A percentile compares a stretch with the other conserved stretches of the same genome.
Conservation (phyloP, 2,113 vertebrate species). For the Eudyptes chrysolophus region DNA sequence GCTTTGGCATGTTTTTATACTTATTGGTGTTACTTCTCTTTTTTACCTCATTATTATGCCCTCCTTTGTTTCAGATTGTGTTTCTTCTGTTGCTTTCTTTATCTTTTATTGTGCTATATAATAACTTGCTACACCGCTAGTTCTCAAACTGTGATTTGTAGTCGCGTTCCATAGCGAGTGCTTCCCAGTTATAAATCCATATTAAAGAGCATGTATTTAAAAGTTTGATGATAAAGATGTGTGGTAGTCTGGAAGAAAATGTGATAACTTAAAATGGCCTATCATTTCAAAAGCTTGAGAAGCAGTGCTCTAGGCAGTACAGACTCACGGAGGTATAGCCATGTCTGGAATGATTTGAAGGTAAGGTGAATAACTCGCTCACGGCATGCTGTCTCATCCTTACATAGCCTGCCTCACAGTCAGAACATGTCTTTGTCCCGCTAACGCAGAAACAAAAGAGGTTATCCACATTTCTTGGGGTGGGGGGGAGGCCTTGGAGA, state of each 20-base stretch:
- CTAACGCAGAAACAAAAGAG: neutral
- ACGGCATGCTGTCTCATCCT: conserved; percentile 34
- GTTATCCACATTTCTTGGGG: neutral
- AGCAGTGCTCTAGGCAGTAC: neutral
- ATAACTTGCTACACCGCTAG: neutral
- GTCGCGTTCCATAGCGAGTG: neutral
- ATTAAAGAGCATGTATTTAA: neutral
- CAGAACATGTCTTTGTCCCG: neutral
- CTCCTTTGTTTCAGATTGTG: neutral
- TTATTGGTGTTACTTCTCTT: neutral
- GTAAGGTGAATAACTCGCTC: conserved; percentile 25
- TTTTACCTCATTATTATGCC: neutral
- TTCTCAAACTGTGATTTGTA: neutral
- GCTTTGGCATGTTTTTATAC: neutral
- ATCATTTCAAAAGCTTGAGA: neutral
- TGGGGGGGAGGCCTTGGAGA: neutral
- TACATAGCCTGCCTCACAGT: neutral
- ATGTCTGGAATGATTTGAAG: conserved; percentile 23
- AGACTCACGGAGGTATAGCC: conserved; percentile 30
- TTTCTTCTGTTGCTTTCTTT: conserved; percentile 55
- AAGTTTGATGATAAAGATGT: neutral
- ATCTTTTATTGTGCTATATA: conserved; percentile 21
- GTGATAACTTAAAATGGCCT: neutral
- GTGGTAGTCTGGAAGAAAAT: neutral
- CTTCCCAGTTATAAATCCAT: neutral